These are phyloP conservation scores for Cantharis rustica DNA, from an alignment of 2,888 invertebrate species.

Conservation along the genomic window DNA sequence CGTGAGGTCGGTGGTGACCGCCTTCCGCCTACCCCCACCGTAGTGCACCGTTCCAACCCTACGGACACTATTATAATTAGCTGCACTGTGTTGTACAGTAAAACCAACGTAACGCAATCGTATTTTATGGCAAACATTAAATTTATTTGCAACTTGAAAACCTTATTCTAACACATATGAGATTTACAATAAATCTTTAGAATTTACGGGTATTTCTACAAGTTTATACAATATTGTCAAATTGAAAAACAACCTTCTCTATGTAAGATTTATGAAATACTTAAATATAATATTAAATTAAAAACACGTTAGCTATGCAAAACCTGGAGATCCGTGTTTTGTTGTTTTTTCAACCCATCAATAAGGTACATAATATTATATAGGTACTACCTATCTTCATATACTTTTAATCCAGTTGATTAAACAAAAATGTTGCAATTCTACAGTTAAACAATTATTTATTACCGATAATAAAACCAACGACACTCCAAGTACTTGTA, in stretches of 20 bases:
- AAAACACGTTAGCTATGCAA: neutral
- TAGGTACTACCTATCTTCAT: neutral
- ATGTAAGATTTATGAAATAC: neutral
- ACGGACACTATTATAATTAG: slow-evolving; percentile 52
- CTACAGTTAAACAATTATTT: no score
- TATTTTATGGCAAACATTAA: neutral
- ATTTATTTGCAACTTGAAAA: neutral
- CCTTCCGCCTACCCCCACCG: slow-evolving; percentile 54
- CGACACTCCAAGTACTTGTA: no score
- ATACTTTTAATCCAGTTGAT: neutral
- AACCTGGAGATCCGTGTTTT: neutral
- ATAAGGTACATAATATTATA: neutral
- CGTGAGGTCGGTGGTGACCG: slow-evolving; percentile 57
- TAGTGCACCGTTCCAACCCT: slow-evolving; percentile 54
- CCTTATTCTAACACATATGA: neutral
- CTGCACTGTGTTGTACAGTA: slow-evolving; percentile 33
- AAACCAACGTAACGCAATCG: slow-evolving; percentile 9
- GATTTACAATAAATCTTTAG: neutral
- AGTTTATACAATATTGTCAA: neutral
- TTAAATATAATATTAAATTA: neutral
- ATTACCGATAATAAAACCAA: no score
- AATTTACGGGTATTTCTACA: neutral
- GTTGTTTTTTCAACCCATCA: neutral
- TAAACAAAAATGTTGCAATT: no score
- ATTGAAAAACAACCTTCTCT: neutral